Evolutionary conservation across 2,888 invertebrate species (phyloP), one percentile per base, ranked within the genome.

Genomic region (Diaphora mendica): DNA sequence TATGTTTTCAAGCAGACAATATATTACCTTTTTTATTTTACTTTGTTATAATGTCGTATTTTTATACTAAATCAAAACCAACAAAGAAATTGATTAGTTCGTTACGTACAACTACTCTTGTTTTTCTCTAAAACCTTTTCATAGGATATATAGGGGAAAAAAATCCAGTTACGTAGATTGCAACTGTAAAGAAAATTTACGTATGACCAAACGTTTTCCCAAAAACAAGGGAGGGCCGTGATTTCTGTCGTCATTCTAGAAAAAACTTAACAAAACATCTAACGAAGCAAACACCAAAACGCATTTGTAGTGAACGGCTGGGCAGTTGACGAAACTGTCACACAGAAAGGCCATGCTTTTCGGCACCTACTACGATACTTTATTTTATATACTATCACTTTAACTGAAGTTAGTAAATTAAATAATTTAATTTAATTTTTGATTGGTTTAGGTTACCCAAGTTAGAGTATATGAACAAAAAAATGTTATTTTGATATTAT

Each of bases 251-350:
- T 77, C 83, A 84, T 87, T 83, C 86, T 86, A 85, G 77, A 89
- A 88, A 89, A 88, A 74, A 85, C 76, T 78, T 83, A 76, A 78
- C 79, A 88, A 87, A 88, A 86, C 85, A 84, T 86, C 91, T 92
- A 92, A 93, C 92, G 92, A 93, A 93, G 91, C 91, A 91, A 92
- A 92, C 89, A 91, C 81, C 81, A 82, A 87, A 90, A 87, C 84
- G 88, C 87, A 89, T 91, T 90, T 88, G 79, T 17, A 62, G 17
- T 62, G 62, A 30, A 76, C 74, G 85, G 88, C 87, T 88, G 84
- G 87, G 84, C 84, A 86, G 83, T 83, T 87, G 86, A 86, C 85
- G 78, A 80, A 82, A 77, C 77, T 76, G 78, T 74, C 74, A 75
- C 35, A 67, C 42, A 55, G 81, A 75, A 76, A 75, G 71, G 65